Evolutionary conservation across 2,113 vertebrate species (phyloP).

Genomic region (Mastomys coucha): DNA sequence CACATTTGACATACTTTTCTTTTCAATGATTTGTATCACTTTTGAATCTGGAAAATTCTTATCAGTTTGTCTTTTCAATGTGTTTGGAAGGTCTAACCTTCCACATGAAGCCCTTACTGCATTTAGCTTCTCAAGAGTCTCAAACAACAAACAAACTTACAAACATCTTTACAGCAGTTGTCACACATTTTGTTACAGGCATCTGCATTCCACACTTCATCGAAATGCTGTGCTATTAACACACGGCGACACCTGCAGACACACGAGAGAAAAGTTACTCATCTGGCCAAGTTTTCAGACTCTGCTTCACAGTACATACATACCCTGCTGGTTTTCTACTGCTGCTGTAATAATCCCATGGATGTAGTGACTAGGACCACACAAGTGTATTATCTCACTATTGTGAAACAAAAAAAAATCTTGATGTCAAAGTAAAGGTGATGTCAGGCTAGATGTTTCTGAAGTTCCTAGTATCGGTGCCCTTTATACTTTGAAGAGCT

Average conservation of each 20-base stretch:
- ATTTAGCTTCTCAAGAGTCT: background rate
- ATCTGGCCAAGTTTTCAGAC: background rate
- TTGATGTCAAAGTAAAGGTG: background rate
- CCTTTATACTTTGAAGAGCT: background rate
- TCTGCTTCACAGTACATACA: background rate
- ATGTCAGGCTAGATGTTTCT: background rate
- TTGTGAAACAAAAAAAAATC: background rate
- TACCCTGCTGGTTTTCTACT: background rate
- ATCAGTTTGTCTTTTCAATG: background rate
- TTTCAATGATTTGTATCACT: slow-evolving; percentile 16
- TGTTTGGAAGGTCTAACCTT: background rate
- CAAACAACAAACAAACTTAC: slow-evolving; percentile 84
- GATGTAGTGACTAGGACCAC: background rate
- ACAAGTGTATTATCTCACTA: background rate
- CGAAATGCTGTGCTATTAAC: slow-evolving; percentile 95
- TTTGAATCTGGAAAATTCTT: slow-evolving; percentile 13
- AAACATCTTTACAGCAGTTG: slow-evolving; percentile 89
- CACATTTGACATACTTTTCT: background rate
- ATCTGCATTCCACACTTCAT: slow-evolving; percentile 96
- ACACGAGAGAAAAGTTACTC: background rate
- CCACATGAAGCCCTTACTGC: background rate
- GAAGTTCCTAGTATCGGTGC: background rate
- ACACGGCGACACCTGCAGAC: slow-evolving; percentile 94
- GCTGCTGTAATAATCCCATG: background rate
- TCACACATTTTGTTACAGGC: slow-evolving; percentile 96